phyloP scores from a whole-genome alignment of 2,113 vertebrate species.

The Polypterus bichir region DNA sequence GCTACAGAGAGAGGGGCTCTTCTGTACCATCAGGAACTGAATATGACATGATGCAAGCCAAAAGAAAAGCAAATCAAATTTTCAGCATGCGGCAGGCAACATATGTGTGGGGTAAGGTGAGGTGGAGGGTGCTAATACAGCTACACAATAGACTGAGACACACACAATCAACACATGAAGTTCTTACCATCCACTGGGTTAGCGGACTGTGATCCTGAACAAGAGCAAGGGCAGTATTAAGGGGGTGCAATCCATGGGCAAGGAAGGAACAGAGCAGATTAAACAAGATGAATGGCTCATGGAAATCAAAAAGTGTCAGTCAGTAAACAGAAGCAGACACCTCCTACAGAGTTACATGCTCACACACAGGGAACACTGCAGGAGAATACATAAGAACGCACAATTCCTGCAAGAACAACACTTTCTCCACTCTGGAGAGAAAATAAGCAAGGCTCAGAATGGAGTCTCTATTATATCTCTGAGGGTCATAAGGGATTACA shows the following conservation, averaged over 20 bases:
- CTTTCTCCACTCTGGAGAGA: too few species aligned
- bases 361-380: too few species aligned
- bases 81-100: conserved; percentile 2
- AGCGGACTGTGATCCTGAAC: conserved; percentile 97
- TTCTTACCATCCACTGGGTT: conserved; percentile 93
- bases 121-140: conserved; percentile 24
- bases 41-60: not conserved
- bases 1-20: too few species aligned
- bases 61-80: not conserved
- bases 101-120: conserved; percentile 30
- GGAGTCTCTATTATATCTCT: too few species aligned
- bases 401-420: too few species aligned
- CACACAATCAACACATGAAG: conserved; percentile 52
- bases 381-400: too few species aligned
- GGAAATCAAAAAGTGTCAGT: conserved; percentile 61
- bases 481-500: too few species aligned
- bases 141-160: conserved; percentile 34
- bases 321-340: conserved; percentile 43
- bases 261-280: conserved; percentile 76
- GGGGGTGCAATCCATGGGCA: conserved; percentile 69
- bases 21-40: too few species aligned
- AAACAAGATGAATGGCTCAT: conserved; percentile 72
- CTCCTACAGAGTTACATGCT: too few species aligned
- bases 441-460: too few species aligned
- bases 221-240: conserved; percentile 71